Evolutionary conservation across 2,797 vertebrate genomes (phyloP).

Genomic region (Tarsius wallacei): DNA sequence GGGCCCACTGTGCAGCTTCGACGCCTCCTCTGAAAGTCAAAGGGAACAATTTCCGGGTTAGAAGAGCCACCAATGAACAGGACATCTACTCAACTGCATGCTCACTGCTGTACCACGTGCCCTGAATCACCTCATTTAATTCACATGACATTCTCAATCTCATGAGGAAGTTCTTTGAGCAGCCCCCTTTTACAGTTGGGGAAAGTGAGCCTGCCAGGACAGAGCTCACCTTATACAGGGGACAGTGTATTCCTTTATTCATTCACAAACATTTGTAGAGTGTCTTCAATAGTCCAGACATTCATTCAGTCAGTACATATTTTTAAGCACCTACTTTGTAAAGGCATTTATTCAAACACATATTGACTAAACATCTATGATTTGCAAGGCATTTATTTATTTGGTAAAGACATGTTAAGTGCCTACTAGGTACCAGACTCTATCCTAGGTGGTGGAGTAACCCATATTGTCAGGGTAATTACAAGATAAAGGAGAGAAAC

Average conservation of each 20-base stretch:
- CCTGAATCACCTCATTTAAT: fast-evolving
- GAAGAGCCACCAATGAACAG: fast-evolving
- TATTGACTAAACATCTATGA: background rate
- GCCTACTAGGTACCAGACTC: background rate
- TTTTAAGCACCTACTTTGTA: background rate
- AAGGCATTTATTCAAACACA: background rate
- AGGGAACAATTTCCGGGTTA: background rate
- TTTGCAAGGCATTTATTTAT: background rate
- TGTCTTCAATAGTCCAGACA: background rate
- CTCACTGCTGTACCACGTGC: fast-evolving
- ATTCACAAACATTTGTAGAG: background rate
- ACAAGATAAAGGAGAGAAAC: background rate
- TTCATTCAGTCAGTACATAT: background rate
- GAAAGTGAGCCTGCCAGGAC: fast-evolving
- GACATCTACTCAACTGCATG: fast-evolving
- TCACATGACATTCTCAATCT: fast-evolving
- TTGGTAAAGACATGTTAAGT: background rate
- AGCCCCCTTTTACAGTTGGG: background rate
- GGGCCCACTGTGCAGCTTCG: constrained; percentile 96
- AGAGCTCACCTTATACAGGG: background rate
- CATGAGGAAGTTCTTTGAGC: fast-evolving
- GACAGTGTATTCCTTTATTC: fast-evolving
- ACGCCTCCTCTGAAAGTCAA: constrained; percentile 94
- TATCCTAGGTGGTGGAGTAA: background rate
- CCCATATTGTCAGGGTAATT: background rate